A percentile compares a stretch with the other conserved stretches of the same genome.
Conservation (phyloP, 2,797 vertebrate genomes). For the Coranthus polyacanthus region DNA sequence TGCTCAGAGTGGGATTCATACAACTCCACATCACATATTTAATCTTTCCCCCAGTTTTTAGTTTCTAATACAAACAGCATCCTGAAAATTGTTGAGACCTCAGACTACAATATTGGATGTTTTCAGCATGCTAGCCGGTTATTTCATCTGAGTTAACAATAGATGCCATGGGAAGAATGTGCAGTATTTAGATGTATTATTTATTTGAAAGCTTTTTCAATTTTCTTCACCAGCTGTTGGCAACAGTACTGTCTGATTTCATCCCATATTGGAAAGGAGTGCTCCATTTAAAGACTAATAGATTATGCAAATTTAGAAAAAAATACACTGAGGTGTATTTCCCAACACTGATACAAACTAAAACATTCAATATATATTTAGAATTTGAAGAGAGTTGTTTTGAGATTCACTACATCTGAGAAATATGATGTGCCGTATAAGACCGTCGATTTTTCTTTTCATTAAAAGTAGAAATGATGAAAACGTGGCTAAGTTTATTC, state of each 20-base stretch:
- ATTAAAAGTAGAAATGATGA: conserved; percentile 43
- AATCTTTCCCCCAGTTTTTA: conserved; percentile 13
- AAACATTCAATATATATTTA: conserved; percentile 41
- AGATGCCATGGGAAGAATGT: conserved; percentile 44
- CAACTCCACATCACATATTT: conserved; percentile 21
- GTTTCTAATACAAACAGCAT: conserved; percentile 35
- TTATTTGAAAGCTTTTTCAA: conserved; percentile 62
- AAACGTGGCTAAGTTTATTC: conserved; percentile 38
- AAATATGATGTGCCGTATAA: conserved; percentile 26
- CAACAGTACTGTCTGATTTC: conserved; percentile 27
- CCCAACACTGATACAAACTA: conserved; percentile 60
- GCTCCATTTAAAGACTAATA: conserved; percentile 61
- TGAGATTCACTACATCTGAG: conserved; percentile 34
- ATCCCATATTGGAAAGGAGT: conserved; percentile 28
- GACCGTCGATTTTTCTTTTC: conserved; percentile 38
- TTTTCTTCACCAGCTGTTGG: conserved; percentile 54
- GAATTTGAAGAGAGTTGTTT: conserved; percentile 60
- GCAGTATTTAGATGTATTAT: conserved; percentile 68
- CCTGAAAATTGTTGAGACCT: conserved; percentile 32
- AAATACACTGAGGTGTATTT: conserved; percentile 57
- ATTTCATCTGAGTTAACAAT: conserved; percentile 62
- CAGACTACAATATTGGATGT: conserved; percentile 42
- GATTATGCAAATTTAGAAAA: conserved; percentile 46
- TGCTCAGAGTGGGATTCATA: conserved; percentile 13
- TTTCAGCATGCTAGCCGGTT: conserved; percentile 37